A percentile compares a stretch with the other conserved stretches of the same genome.
Conservation (phyloP, 2,888 invertebrate species). For the Pyrochroa serraticornis region DNA sequence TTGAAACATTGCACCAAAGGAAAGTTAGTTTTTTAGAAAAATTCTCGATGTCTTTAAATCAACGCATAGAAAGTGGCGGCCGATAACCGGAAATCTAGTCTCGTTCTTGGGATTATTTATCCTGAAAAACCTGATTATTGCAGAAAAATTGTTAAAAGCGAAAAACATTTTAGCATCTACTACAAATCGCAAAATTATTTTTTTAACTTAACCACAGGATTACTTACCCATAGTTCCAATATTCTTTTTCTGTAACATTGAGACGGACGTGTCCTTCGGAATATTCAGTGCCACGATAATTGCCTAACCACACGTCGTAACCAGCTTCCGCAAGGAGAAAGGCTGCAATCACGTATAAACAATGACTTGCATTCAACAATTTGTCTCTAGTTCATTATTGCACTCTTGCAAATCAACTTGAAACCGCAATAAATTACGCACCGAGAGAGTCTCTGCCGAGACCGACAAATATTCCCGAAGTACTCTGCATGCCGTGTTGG, state of each 20-base stretch:
- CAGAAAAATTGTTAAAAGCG: too few relatives aligned
- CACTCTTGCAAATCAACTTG: too few relatives aligned
- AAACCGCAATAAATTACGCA: constrained; percentile 19
- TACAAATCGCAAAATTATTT: too few relatives aligned
- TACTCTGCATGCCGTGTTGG: constrained; percentile 50
- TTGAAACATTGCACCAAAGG: neutral
- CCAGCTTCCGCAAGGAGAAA: constrained; percentile 61
- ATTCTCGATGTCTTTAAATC: neutral
- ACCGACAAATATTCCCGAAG: constrained; percentile 49
- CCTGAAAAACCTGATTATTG: neutral
- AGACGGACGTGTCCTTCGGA: constrained; percentile 49
- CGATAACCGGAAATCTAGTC: neutral
- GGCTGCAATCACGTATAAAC: constrained; percentile 39
- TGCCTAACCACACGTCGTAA: constrained; percentile 64
- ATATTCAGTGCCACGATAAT: constrained; percentile 54
- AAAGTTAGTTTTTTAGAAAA: neutral
- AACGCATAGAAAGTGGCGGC: neutral
- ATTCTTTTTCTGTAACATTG: constrained; percentile 46
- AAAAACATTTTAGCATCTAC: too few relatives aligned
- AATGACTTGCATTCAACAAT: too few relatives aligned
- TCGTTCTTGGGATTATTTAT: neutral
- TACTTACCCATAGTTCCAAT: constrained; percentile 51
- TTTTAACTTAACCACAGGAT: too few relatives aligned
- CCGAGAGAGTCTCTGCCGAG: constrained; percentile 50
- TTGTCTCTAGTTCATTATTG: too few relatives aligned